Percentiles rank a stretch among this genome's conserved stretches.
These are phyloP conservation scores for Chitala chitala DNA, from an alignment of 2,113 vertebrate species.

Conservation along the genomic window DNA sequence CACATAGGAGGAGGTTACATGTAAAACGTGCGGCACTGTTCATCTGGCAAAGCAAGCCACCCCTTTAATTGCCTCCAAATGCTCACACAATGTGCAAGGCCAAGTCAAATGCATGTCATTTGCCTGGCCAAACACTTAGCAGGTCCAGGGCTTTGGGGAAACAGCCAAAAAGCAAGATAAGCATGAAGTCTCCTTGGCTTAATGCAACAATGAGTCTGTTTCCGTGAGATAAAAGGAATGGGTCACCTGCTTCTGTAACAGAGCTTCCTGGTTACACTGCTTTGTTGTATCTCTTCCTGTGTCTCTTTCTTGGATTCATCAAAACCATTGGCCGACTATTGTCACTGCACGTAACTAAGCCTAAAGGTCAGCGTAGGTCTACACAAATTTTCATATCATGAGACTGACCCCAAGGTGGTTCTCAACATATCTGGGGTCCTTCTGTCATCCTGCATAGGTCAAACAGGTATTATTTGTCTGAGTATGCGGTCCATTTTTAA, in stretches of 20 bases:
- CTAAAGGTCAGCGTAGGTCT: background rate
- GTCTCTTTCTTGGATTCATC: slow-evolving; percentile 2
- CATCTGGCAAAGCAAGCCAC: slow-evolving; percentile 36
- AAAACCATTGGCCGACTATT: background rate
- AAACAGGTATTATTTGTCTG: background rate
- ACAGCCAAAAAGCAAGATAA: slow-evolving; percentile 52
- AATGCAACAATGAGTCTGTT: slow-evolving; percentile 57
- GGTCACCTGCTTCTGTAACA: slow-evolving; percentile 37
- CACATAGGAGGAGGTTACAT: slow-evolving; percentile 29
- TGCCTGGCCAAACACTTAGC: slow-evolving; percentile 56
- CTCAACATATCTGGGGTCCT: background rate
- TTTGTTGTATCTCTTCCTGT: slow-evolving; percentile 38
- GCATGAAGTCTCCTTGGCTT: slow-evolving; percentile 50
- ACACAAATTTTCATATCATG: background rate
- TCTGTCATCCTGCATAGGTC: background rate
- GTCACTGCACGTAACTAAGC: background rate
- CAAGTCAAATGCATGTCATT: slow-evolving; percentile 55
- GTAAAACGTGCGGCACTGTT: slow-evolving; percentile 14
- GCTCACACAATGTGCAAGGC: slow-evolving; percentile 44
- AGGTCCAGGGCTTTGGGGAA: slow-evolving; percentile 53
- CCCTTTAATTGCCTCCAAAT: slow-evolving; percentile 28
- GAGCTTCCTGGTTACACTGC: slow-evolving; percentile 45
- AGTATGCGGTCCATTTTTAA: background rate
- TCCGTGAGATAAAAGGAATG: slow-evolving; percentile 62
- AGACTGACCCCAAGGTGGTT: background rate